Conservation (phyloP, 2,888 invertebrate genomes). For the Theretra japonica region DNA sequence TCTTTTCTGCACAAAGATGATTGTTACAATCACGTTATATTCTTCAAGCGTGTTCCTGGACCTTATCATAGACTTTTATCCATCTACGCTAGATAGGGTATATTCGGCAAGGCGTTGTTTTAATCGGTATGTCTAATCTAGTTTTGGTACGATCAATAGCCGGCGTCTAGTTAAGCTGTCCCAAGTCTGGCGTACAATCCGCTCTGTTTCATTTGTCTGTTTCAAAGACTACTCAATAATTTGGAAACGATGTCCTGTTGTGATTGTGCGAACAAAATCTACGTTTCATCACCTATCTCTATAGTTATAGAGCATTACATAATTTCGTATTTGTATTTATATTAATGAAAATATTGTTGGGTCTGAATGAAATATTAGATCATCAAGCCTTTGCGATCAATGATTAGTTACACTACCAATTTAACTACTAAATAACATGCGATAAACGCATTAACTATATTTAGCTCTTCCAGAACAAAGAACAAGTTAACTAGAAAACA, state of each 20-base stretch:
- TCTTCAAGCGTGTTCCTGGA: not conserved
- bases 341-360: not conserved
- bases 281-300: not conserved
- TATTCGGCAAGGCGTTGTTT: not conserved
- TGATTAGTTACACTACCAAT: too few species aligned
- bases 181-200: constrained; percentile 1
- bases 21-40: not conserved
- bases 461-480: too few species aligned
- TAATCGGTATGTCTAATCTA: not conserved
- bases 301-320: not conserved
- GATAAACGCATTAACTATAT: too few species aligned
- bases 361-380: not conserved
- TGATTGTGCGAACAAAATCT: not conserved
- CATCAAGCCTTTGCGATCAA: too few species aligned
- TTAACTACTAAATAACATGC: too few species aligned
- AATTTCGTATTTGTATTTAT: not conserved
- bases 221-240: not conserved
- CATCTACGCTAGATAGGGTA: not conserved
- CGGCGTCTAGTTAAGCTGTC: not conserved
- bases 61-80: not conserved
- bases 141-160: not conserved
- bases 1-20: too few species aligned
- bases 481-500: too few species aligned
- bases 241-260: not conserved
- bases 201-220: not conserved